phyloP scores from a whole-genome alignment of 2,113 vertebrate species.

The Dromas ardeola region DNA sequence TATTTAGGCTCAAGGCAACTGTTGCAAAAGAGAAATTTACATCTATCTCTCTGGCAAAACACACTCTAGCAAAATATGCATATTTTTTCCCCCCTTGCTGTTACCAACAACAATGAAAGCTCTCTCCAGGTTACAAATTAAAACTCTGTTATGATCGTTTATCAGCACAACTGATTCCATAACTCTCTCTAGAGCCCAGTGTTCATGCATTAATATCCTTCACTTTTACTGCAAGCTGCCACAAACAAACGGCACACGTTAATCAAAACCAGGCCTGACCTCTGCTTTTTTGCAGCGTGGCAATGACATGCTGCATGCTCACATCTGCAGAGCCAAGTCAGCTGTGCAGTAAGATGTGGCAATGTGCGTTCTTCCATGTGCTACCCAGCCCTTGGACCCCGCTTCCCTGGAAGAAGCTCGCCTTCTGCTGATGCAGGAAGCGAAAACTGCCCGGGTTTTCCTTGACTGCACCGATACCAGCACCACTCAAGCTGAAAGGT shows the following conservation, averaged over 20 bases:
- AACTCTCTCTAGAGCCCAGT: not conserved
- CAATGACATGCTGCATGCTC: not conserved
- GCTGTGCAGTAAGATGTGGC: not conserved
- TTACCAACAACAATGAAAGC: not conserved
- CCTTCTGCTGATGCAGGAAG: not conserved
- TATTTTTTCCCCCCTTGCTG: not conserved
- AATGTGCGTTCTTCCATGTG: accelerated
- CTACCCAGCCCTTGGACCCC: not conserved
- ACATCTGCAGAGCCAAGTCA: not conserved
- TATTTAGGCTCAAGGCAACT: not conserved
- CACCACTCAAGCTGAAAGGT: not conserved
- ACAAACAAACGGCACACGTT: not conserved
- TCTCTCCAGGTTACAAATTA: not conserved
- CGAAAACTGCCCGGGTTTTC: accelerated
- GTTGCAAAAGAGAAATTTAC: not conserved
- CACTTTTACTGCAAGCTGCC: not conserved
- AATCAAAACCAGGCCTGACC: not conserved
- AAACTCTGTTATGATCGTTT: not conserved
- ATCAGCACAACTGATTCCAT: not conserved
- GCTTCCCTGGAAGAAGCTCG: not conserved
- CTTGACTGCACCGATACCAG: not conserved
- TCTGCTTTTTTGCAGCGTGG: not conserved
- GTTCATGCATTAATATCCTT: not conserved
- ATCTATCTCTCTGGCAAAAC: not conserved
- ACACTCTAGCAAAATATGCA: not conserved